Base-by-base conservation (phyloP, 2,888 invertebrate genomes). In the Bibio marci region DNA sequence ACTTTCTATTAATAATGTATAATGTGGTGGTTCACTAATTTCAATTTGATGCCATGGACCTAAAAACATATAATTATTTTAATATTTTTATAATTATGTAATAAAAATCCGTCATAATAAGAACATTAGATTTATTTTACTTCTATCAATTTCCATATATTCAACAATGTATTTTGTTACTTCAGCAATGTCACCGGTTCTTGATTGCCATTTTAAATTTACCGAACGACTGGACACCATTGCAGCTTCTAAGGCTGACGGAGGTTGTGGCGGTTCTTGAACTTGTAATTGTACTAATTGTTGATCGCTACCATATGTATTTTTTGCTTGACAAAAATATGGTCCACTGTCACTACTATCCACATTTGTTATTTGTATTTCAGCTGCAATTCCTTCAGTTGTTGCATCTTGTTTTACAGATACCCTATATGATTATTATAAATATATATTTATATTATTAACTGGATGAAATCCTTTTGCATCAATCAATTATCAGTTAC, bases 251-350 rank as follows among this genome's bases (percentile, higher is more conserved):
- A 81, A 52, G 40, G 73, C 70, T 38, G 67, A 69, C 10, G 82
- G 79, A 37, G 76, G 69, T 47, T 76, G 71, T 5, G 83, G 79
- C 2, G 78, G 78, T 55, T 83, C 83, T 62, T 78, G 78, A 1
- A 82, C 80, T 45, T 74, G 67, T 30, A 82, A 61, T 49, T 78
- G 76, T 18, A 80, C 76, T 45, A 76, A 56, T 49, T 79, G 77
- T 54, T 82, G 80, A 52, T 75, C 75, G 41, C 73, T 67, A 4
- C 76, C 77, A 48, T 76, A 78, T 49, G 76, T 66, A 57, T 83
- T 83, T 54, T 72, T 76, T 15, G 82, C 81, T 48, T 76, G 76
- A 51, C 83, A 83, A 49, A 79, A 78, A 54, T 82, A 83, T 2
- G 79, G 72, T 0, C 81, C 82, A 47, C 76, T 77, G 51, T 83